Conservation (phyloP, 2,888 invertebrate genomes). For the Cancer borealis region DNA sequence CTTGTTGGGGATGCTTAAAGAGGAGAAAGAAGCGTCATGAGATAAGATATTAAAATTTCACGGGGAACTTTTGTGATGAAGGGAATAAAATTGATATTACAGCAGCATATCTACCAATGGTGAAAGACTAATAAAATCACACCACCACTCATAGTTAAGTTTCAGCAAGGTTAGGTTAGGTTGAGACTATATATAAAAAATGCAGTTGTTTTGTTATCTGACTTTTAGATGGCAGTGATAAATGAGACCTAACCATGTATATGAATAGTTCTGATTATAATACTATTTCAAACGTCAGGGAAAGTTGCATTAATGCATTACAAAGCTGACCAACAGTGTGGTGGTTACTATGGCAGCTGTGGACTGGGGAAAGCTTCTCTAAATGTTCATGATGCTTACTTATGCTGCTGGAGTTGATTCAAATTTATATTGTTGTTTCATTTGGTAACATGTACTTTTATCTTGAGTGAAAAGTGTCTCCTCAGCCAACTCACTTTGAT, state of each 20-base stretch:
- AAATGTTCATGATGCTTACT: not conserved
- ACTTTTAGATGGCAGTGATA: not conserved
- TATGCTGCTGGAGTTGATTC: not conserved
- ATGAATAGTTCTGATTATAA: not conserved
- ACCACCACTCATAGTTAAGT: conserved; percentile 15
- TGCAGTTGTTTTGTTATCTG: not conserved
- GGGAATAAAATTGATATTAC: not conserved
- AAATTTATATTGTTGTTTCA: not conserved
- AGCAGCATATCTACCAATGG: not conserved
- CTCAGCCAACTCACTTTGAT: not conserved
- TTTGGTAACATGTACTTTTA: not conserved
- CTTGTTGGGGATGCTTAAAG: not conserved
- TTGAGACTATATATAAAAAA: not conserved
- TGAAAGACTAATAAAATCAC: not conserved
- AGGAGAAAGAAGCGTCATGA: not conserved
- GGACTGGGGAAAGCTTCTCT: not conserved
- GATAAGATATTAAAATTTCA: not conserved
- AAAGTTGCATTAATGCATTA: not conserved
- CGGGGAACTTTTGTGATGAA: not conserved
- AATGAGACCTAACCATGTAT: not conserved
- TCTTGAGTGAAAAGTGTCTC: not conserved
- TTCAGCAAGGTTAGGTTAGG: not conserved
- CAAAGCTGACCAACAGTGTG: not conserved
- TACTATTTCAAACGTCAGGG: not conserved
- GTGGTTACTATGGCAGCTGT: conserved; percentile 21